These are phyloP conservation scores for Sialis fuliginosa DNA, from an alignment of 2,888 invertebrate species.

Conservation along the genomic window DNA sequence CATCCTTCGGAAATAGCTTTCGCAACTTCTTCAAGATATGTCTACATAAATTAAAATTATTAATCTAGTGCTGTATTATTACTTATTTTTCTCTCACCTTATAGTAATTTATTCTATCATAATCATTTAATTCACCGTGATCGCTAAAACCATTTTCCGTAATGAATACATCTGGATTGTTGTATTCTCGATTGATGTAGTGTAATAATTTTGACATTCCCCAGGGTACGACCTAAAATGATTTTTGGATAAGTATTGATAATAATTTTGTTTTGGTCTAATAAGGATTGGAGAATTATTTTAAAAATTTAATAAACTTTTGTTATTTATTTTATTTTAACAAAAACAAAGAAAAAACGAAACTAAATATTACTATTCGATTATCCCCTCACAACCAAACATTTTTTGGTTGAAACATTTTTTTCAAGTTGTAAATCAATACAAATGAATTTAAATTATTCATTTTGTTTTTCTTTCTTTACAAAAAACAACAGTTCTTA, in stretches of 20 bases:
- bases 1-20: conserved; percentile 30
- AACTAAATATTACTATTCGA: too few relatives aligned
- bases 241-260: neutral
- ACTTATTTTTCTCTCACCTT: conserved; percentile 4
- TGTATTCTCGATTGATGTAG: conserved; percentile 4
- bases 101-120: conserved; percentile 7
- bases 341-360: too few relatives aligned
- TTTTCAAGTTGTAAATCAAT: too few relatives aligned
- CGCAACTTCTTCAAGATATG: conserved; percentile 27
- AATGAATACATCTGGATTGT: conserved; percentile 6
- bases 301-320: too few relatives aligned
- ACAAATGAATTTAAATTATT: too few relatives aligned
- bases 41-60: conserved; percentile 14
- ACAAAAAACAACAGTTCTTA: conserved; percentile 19
- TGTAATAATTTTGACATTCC: conserved; percentile 6
- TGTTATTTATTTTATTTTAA: too few relatives aligned
- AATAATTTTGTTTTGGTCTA: too few relatives aligned
- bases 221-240: conserved; percentile 5
- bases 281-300: too few relatives aligned
- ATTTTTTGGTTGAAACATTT: too few relatives aligned
- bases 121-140: conserved; percentile 6
- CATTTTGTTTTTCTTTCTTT: neutral
- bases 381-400: too few relatives aligned
- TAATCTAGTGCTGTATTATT: neutral
- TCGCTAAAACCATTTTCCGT: conserved; percentile 9